Evolutionary conservation across 2,113 vertebrate genomes (phyloP).

Genomic region (Muntiacus muntjak): DNA sequence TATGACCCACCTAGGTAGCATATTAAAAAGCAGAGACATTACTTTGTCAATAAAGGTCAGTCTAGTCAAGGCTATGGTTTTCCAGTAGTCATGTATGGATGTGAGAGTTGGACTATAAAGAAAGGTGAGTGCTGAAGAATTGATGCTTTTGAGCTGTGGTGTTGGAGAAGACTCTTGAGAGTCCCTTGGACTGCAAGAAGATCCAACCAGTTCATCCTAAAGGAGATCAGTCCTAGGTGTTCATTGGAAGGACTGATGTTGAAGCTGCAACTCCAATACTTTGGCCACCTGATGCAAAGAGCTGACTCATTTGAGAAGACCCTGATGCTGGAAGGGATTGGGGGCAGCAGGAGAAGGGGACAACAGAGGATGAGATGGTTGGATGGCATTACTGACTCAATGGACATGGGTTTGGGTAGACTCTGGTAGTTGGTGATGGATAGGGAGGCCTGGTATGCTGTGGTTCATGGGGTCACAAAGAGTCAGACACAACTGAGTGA

Average conservation of each 20-base stretch:
- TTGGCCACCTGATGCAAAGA: background rate
- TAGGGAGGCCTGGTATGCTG: background rate
- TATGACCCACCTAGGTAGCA: background rate
- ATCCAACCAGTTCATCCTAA: background rate
- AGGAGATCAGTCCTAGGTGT: background rate
- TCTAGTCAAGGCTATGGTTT: background rate
- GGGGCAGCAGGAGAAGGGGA: background rate
- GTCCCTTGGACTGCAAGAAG: background rate
- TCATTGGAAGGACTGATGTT: background rate
- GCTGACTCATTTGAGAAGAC: background rate
- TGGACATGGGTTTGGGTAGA: background rate
- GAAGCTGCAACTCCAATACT: background rate
- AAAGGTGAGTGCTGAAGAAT: fast-evolving
- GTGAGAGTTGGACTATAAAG: background rate
- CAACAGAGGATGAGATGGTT: background rate
- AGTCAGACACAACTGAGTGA: background rate
- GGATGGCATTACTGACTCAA: background rate
- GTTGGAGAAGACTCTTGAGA: background rate
- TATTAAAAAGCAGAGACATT: background rate
- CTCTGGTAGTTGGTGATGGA: background rate
- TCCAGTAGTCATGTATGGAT: background rate
- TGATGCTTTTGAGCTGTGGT: background rate
- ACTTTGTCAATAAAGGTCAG: background rate
- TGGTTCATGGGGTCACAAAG: background rate
- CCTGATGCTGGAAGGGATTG: background rate